phyloP scores from a whole-genome alignment of 2,888 invertebrate species.

The Gnatocerus cornutus region DNA sequence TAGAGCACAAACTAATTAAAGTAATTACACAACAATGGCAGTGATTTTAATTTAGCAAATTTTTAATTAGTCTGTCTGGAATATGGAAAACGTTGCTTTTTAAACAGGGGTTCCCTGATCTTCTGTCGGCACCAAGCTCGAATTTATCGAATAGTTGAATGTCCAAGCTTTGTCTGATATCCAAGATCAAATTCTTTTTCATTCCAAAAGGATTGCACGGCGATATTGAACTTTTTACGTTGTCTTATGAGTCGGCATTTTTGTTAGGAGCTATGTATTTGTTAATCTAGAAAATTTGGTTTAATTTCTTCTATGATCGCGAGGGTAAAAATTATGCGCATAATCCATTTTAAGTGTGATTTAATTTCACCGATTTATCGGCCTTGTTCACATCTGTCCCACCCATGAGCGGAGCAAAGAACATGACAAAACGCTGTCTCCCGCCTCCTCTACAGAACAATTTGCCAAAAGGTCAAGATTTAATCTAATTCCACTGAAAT shows the following conservation, averaged over 20 bases:
- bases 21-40: too few species aligned
- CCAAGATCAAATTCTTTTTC: constrained; percentile 28
- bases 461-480: constrained; percentile 36
- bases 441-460: constrained; percentile 13
- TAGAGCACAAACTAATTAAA: too few species aligned
- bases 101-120: too few species aligned
- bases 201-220: constrained; percentile 7
- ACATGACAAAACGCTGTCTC: constrained; percentile 21
- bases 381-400: constrained; percentile 24
- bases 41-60: too few species aligned
- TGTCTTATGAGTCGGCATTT: constrained; percentile 12
- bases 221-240: constrained; percentile 19
- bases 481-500: constrained; percentile 21
- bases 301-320: too few species aligned
- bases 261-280: too few species aligned
- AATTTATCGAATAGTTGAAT: constrained; percentile 28
- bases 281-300: too few species aligned
- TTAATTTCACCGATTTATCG: constrained; percentile 14
- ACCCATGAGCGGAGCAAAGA: constrained; percentile 10
- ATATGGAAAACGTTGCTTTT: too few species aligned
- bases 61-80: too few species aligned
- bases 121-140: constrained; percentile 1
- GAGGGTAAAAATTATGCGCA: background rate
- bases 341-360: constrained; percentile 6
- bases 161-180: constrained; percentile 17